Evolutionary conservation across 2,888 invertebrate species (phyloP).

Genomic region (Chirona hameri): DNA sequence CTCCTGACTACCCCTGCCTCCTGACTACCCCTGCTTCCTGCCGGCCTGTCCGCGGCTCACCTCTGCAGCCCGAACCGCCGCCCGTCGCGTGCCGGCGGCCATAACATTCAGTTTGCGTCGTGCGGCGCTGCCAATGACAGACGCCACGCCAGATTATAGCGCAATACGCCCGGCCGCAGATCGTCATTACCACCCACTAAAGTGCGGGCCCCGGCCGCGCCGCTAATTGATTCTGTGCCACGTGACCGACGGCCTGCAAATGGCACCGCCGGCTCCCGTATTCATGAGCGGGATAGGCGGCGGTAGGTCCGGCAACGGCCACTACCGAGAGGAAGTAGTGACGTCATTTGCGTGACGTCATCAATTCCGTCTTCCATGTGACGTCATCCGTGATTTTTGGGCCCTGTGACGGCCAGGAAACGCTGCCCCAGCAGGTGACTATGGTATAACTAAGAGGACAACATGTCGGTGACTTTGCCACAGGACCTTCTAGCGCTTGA

Average conservation of each 20-base stretch:
- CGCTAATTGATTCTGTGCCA: neutral
- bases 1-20: too few relatives aligned
- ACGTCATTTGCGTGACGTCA: too few relatives aligned
- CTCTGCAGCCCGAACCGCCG: neutral
- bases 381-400: too few relatives aligned
- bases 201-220: neutral
- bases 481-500: too few relatives aligned
- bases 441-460: too few relatives aligned
- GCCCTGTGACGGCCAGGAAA: too few relatives aligned
- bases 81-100: neutral
- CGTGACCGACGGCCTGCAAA: neutral
- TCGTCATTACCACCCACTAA: conserved; percentile 13
- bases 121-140: neutral
- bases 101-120: neutral
- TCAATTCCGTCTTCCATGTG: too few relatives aligned
- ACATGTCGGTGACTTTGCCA: too few relatives aligned
- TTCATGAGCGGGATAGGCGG: neutral
- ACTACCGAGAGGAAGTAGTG: too few relatives aligned
- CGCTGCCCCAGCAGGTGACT: too few relatives aligned
- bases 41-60: neutral
- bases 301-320: neutral
- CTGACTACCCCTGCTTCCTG: too few relatives aligned
- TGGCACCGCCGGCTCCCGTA: neutral
- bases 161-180: neutral
- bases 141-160: neutral